Percentiles rank a stretch among this genome's conserved stretches.
Evolutionary conservation across 2,888 invertebrate species (phyloP).

Genomic region (Pheosia tremula): DNA sequence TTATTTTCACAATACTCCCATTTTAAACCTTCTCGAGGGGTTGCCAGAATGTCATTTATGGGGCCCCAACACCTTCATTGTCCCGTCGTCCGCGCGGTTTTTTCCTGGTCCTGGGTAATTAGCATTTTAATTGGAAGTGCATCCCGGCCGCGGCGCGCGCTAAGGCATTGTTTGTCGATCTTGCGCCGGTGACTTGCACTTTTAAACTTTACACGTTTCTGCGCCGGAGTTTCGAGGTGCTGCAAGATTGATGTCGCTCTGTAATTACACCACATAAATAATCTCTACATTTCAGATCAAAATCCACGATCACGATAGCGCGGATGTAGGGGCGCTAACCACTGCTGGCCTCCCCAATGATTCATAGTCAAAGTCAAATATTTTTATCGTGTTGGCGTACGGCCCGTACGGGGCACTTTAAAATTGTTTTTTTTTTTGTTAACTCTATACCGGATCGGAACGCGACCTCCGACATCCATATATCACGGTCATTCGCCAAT

Average conservation of each 20-base stretch:
- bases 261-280: not conserved
- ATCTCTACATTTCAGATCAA: not conserved
- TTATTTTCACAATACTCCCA: not conserved
- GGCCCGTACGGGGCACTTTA: too few relatives aligned
- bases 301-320: too few relatives aligned
- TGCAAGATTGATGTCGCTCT: not conserved
- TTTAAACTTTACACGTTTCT: not conserved
- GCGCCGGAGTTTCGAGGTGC: not conserved
- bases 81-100: not conserved
- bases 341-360: too few relatives aligned
- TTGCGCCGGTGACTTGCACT: not conserved
- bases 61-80: conserved; percentile 6
- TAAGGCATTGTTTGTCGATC: not conserved
- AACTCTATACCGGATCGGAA: too few relatives aligned
- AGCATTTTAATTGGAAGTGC: conserved; percentile 23
- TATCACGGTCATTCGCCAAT: too few relatives aligned
- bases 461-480: too few relatives aligned
- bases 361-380: too few relatives aligned
- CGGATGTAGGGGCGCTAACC: too few relatives aligned
- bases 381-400: too few relatives aligned
- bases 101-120: conserved; percentile 11
- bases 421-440: too few relatives aligned
- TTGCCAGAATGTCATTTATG: not conserved
- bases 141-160: conserved; percentile 3
- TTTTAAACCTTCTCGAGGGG: not conserved